phyloP scores from a whole-genome alignment of 1,140 invertebrate genomes.

The Potamilus streckersoni region DNA sequence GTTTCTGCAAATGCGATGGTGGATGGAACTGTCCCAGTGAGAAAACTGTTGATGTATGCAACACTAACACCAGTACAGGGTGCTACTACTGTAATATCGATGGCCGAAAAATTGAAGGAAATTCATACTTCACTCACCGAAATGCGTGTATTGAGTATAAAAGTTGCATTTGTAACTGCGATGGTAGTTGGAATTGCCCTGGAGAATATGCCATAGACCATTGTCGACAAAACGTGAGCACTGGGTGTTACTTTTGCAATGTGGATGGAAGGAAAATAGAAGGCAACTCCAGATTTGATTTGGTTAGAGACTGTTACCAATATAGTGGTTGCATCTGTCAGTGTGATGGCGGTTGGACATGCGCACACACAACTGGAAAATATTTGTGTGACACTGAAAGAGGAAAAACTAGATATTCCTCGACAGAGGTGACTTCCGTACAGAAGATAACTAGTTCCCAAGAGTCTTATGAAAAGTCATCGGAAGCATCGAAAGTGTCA shows the following conservation, averaged over 20 bases:
- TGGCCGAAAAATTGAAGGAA: constrained; percentile 32
- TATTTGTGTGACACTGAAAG: constrained; percentile 27
- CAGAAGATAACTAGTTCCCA: too few species aligned
- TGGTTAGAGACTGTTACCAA: constrained; percentile 37
- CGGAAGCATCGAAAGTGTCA: background rate
- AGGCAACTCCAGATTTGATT: constrained; percentile 44
- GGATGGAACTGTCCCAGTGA: constrained; percentile 37
- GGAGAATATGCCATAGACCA: constrained; percentile 32
- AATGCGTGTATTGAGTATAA: constrained; percentile 39
- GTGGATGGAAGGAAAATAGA: constrained; percentile 31
- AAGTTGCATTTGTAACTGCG: constrained; percentile 41
- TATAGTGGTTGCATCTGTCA: constrained; percentile 40
- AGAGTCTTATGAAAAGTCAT: background rate
- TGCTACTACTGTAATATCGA: constrained; percentile 33
- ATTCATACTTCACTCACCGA: constrained; percentile 35
- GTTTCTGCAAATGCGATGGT: constrained; percentile 45
- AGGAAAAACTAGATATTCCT: background rate
- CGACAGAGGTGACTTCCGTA: too few species aligned
- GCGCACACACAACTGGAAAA: constrained; percentile 31
- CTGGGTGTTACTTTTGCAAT: constrained; percentile 29
- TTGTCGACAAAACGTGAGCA: constrained; percentile 25
- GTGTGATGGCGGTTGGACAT: constrained; percentile 48
- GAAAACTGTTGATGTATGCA: background rate
- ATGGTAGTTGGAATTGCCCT: constrained; percentile 49
- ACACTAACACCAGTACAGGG: constrained; percentile 5